Base-by-base conservation (phyloP, 2,113 vertebrate genomes). In the Sporophila hypoxantha region DNA sequence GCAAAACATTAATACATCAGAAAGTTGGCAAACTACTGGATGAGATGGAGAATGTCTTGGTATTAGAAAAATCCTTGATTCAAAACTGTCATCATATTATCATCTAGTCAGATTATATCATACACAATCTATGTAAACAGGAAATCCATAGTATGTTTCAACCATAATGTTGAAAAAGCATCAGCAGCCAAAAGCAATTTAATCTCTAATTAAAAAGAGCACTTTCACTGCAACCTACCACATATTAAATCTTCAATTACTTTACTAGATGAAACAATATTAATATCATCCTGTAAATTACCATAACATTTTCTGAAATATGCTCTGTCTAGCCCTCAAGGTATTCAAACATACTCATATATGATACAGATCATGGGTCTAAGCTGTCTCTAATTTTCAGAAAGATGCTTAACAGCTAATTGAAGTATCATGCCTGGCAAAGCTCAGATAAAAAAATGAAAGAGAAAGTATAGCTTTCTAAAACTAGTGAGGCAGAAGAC, bases 341-440 rank as follows among this genome's bases (percentile, higher is more conserved):
- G 85, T 91, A 97, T 93, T 60, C 76, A 96, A 94, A 96, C 47
- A 83, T 79, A 94, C 6, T 55, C 46, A 62, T 66, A 23, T 79
- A 29, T 81, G 94, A 97, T 92, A 96, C 50, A 82, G 78, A 96
- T 96, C 82, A 90, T 41, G 50, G 77, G 55, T 64, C 69, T 94
- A 91, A 91, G 73, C 77, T 82, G 46, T 74, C 65, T 92, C 78
- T 95, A 95, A 96, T 97, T 94, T 96, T 87, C 92, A 92, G 76
- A 95, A 91, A 96, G 90, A 97, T 95, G 71, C 64, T 94, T 96
- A 96, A 95, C 91, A 96, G 64, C 89, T 95, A 94, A 94, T 94
- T 96, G 92, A 78, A 90, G 55, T 76, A 93, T 32, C 77, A 49
- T 20, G 85, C 34, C 81, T 75, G 39, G 60, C 64, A 76, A 95